Evolutionary conservation across 2,797 vertebrate genomes (phyloP), one percentile per base, ranked within the genome.

Genomic region (Cottoperca gobio): DNA sequence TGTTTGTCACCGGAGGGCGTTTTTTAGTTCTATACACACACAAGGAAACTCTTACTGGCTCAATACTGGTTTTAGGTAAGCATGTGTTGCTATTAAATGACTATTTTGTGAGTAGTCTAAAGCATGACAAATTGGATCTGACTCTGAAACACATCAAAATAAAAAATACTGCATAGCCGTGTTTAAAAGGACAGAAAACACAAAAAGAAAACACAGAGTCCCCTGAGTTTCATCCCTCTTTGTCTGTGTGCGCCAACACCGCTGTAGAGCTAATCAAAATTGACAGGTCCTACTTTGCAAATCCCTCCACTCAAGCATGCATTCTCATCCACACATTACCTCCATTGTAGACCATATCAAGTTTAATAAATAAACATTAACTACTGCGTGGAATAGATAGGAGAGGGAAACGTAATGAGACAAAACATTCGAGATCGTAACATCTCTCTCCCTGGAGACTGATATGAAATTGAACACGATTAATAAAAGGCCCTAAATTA

Each of bases 401-500:
- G 14, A 59, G 21, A 50, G 26, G 48, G 50, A 74, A 76, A 78
- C 17, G 12, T 84, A 84, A 91, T 88, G 84, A 87, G 88, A 83
- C 81, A 81, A 86, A 89, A 85, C 70, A 69, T 0, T 13, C 31
- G 49, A 71, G 78, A 89, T 87, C n/a, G 50, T 70, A 73, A 79
- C 83, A 83, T 79, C 78, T 71, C 53, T 57, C 70, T 87, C 88
- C 80, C 89, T 2, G 33, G 89, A 85, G 88, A 89, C 79, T 61
- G 82, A 82, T 76, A 69, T 81, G 82, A 91, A 91, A 88, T 84
- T 86, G 79, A 91, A 84, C 76, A 54, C 5, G 46, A 81, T 90
- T 91, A 89, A 90, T 90, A 73, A 90, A 86, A 87, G 77, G 57
- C 76, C 50, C 82, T 78, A 78, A 88, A 88, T 92, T 89, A 91